These are phyloP conservation scores for Portevinia maculata DNA, from an alignment of 2,888 invertebrate genomes.

Conservation along the genomic window DNA sequence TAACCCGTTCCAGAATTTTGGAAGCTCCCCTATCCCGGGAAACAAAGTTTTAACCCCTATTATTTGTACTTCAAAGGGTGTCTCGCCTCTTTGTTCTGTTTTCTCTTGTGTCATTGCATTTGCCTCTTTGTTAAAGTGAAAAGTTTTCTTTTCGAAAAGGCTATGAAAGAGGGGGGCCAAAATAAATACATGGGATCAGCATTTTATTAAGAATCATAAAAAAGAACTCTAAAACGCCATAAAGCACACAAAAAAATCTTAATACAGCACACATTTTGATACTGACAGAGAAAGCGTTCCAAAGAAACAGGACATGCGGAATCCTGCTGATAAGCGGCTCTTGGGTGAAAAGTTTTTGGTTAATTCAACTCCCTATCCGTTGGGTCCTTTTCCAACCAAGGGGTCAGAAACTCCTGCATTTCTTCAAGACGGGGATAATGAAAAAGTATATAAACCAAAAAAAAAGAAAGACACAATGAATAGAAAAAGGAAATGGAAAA, in stretches of 20 bases:
- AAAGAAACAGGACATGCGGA: conserved; percentile 40
- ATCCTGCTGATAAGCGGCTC: conserved; percentile 67
- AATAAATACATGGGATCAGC: conserved; percentile 51
- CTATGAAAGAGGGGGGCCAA: neutral
- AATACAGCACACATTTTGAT: conserved; percentile 49
- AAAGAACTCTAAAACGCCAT: conserved; percentile 52
- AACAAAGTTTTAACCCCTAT: conserved; percentile 65
- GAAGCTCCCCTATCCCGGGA: conserved; percentile 20
- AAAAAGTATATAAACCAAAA: conserved; percentile 14
- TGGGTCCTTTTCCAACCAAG: conserved; percentile 25
- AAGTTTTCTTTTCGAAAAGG: conserved; percentile 43
- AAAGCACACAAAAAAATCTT: conserved; percentile 44
- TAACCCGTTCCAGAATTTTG: conserved; percentile 52
- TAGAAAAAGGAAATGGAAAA: conserved; percentile 35
- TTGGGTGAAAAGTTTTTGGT: conserved; percentile 66
- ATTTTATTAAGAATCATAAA: conserved; percentile 60
- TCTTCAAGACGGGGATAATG: conserved; percentile 24
- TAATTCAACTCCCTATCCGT: conserved; percentile 67
- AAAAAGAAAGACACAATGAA: conserved; percentile 18
- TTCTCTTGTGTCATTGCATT: conserved; percentile 67
- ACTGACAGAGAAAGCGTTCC: neutral
- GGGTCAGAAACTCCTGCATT: conserved; percentile 58
- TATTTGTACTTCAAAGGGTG: conserved; percentile 73
- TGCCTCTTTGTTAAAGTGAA: conserved; percentile 30
- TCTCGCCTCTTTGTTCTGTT: conserved; percentile 72